Percentiles rank a stretch among this genome's conserved stretches.
phyloP scores from a whole-genome alignment of 2,113 vertebrate species.

The Scopus umbretta region DNA sequence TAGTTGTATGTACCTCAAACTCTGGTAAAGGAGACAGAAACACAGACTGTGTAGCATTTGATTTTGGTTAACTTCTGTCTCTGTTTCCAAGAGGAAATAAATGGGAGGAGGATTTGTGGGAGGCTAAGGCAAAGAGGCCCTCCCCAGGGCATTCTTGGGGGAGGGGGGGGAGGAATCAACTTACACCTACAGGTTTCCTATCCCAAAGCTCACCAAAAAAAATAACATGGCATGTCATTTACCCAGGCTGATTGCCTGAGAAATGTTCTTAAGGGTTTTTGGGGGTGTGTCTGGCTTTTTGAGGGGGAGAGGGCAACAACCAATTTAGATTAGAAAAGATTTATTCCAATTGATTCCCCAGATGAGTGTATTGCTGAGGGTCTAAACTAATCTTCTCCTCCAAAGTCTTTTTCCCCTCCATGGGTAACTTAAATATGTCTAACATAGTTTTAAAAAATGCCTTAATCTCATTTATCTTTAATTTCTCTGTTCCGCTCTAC shows the following conservation, averaged over 20 bases:
- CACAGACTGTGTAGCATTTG: background rate
- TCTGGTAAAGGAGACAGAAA: background rate
- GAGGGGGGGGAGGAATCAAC: no score
- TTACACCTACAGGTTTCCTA: background rate
- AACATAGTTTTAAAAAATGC: slow-evolving; percentile 5
- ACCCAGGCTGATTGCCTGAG: background rate
- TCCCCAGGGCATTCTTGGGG: no score
- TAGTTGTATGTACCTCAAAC: background rate
- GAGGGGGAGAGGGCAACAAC: accelerated
- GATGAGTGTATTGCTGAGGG: background rate
- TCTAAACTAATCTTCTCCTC: slow-evolving; percentile 18
- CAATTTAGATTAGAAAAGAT: background rate
- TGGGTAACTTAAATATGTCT: slow-evolving; percentile 15
- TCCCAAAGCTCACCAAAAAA: background rate
- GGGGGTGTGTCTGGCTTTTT: background rate
- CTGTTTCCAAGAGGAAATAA: background rate
- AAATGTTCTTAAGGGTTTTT: background rate
- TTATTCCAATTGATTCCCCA: slow-evolving; percentile 2
- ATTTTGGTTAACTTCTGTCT: background rate
- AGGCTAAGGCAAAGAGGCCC: background rate
- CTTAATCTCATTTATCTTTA: slow-evolving; percentile 58
- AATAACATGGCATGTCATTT: background rate
- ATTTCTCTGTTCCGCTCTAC: slow-evolving; percentile 39
- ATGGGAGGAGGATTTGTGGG: background rate
- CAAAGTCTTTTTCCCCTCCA: background rate